Evolutionary conservation across 1,140 invertebrate genomes (phyloP), one percentile per base, ranked within the genome.

Genomic region (Aleiodes sp.): DNA sequence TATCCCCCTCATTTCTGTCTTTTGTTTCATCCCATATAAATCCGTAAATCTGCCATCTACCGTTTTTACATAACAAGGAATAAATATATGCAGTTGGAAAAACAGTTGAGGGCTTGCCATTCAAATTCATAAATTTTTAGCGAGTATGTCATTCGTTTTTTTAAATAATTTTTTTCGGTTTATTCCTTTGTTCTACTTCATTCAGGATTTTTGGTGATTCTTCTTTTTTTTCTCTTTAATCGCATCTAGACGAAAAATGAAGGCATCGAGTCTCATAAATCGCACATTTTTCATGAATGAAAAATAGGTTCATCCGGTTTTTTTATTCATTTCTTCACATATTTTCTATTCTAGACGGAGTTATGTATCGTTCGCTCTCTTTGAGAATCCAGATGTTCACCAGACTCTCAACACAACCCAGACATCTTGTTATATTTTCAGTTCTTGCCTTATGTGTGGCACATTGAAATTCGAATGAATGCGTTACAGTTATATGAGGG

Each of bases 31-130:
- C 63, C n/a, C 29, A 31, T 10, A 10, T 33, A 65, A 65, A 65
- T 65, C 63, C 63, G 35, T 28, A n/a, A 65, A 52, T 65, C 28
- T 65, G 39, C 39, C n/a, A 35, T 16, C 10, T 65, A 24, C 19
- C 21, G 35, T 6, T 26, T 26, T n/a, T n/a, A n/a, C n/a, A n/a
- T n/a, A n/a, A n/a, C n/a, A n/a, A n/a, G n/a, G n/a, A n/a, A n/a
- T n/a, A n/a, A n/a, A n/a, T n/a, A n/a, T n/a, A n/a, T n/a, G n/a
- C n/a, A n/a, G n/a, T n/a, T n/a, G n/a, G n/a, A n/a, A n/a, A n/a
- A n/a, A n/a, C n/a, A n/a, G n/a, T n/a, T n/a, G n/a, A n/a, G n/a
- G n/a, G n/a, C n/a, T n/a, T n/a, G n/a, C n/a, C n/a, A n/a, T n/a
- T n/a, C n/a, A n/a, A n/a, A n/a, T n/a, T n/a, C n/a, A n/a, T n/a